These are phyloP conservation scores for Dinothrombium tinctorium DNA, from an alignment of 1,140 invertebrate species.

Conservation along the genomic window DNA sequence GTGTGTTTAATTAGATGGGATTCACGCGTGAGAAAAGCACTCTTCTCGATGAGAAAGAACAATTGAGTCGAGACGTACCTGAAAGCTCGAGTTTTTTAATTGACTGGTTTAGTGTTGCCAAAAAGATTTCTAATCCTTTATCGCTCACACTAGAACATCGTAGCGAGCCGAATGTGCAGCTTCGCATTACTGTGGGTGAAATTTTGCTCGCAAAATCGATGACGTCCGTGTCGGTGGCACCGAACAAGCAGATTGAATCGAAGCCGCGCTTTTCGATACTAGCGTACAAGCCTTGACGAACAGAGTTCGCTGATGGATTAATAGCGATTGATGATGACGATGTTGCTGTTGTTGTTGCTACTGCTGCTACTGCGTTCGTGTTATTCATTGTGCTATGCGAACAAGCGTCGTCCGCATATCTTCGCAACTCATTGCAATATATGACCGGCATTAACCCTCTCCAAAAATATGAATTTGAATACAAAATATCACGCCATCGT, in stretches of 20 bases:
- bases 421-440: conserved; percentile 44
- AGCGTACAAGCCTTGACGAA: conserved; percentile 10
- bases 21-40: no score
- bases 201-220: conserved; percentile 56
- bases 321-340: background rate
- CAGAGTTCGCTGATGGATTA: no score
- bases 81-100: conserved; percentile 8
- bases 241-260: conserved; percentile 51
- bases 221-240: conserved; percentile 65
- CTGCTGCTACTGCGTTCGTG: background rate
- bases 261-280: conserved; percentile 51
- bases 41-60: no score
- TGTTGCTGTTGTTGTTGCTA: conserved; percentile 2
- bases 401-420: background rate
- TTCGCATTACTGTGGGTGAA: conserved; percentile 47
- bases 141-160: conserved; percentile 67
- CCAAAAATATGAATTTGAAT: conserved; percentile 53
- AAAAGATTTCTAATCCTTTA: conserved; percentile 51
- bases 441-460: conserved; percentile 51
- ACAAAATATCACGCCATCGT: conserved; percentile 60
- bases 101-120: conserved; percentile 18
- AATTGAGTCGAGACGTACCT: conserved; percentile 1
- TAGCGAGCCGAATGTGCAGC: conserved; percentile 35
- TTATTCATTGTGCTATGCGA: background rate
- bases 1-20: no score